Evolutionary conservation across 2,797 vertebrate species (phyloP).

Genomic region (Myotis daubentonii): DNA sequence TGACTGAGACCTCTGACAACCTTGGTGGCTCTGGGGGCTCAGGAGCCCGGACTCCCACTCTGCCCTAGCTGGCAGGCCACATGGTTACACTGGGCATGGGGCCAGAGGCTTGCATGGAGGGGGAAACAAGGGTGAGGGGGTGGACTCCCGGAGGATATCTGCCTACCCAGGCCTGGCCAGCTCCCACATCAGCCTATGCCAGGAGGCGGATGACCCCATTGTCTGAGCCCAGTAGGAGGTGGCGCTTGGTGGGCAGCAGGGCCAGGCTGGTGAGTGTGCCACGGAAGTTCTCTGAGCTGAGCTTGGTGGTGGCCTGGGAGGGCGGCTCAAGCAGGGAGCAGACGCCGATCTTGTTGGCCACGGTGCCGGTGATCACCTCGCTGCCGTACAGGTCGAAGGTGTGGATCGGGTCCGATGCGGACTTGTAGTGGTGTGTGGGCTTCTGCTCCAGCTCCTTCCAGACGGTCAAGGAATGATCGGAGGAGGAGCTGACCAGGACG

Average conservation of each 20-base stretch:
- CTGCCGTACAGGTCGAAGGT: constrained; percentile 95
- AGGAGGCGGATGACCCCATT: constrained; percentile 94
- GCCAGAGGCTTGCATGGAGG: constrained; percentile 68
- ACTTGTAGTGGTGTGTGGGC: constrained; percentile 95
- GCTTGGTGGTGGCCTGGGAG: constrained; percentile 93
- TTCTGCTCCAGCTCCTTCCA: constrained; percentile 99
- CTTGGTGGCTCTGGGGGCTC: not conserved
- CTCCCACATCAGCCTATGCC: constrained; percentile 85
- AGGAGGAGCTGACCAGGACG: constrained; percentile 95
- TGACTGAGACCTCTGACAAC: not conserved
- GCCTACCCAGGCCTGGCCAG: not conserved
- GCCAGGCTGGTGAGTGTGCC: constrained; percentile 97
- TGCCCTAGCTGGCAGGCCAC: constrained; percentile 70
- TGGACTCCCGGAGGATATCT: not conserved
- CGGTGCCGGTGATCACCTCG: constrained; percentile 95
- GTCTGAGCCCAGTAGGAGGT: constrained; percentile 96
- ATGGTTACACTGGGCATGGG: constrained; percentile 56
- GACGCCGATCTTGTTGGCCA: constrained; percentile 97
- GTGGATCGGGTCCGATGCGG: constrained; percentile 95
- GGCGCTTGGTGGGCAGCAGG: constrained; percentile 95
- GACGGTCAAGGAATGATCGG: constrained; percentile 94
- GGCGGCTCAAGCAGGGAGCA: constrained; percentile 95
- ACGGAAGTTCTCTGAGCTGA: constrained; percentile 98
- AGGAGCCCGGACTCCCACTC: not conserved
- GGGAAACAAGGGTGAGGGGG: not conserved